Conservation (phyloP, 2,888 invertebrate species). For the Scrobipalpa atriplicella region DNA sequence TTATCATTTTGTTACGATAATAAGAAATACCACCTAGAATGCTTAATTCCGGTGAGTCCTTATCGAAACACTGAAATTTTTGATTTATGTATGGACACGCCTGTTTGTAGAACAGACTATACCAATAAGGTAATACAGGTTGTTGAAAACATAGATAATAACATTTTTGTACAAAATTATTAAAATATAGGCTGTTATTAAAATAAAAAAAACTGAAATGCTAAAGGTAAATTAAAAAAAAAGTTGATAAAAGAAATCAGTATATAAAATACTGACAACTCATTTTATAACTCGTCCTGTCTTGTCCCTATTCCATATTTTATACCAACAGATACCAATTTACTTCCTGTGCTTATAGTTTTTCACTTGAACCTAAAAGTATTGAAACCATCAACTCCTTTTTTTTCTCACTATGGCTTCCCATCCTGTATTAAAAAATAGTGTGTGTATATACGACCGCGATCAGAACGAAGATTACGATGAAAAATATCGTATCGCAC, state of each 20-base stretch:
- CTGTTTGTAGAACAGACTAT: conserved; percentile 31
- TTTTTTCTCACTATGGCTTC: background rate
- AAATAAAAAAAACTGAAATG: too few relatives aligned
- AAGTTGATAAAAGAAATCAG: too few relatives aligned
- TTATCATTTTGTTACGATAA: conserved; percentile 69
- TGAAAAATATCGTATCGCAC: conserved; percentile 52
- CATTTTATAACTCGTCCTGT: too few relatives aligned
- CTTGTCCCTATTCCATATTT: too few relatives aligned
- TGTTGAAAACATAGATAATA: background rate
- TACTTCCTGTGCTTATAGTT: too few relatives aligned
- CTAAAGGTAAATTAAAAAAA: too few relatives aligned
- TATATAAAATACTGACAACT: too few relatives aligned
- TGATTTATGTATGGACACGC: conserved; percentile 60
- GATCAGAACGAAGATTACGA: conserved; percentile 55
- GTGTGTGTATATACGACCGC: conserved; percentile 41
- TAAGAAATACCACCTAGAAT: conserved; percentile 54
- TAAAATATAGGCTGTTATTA: too few relatives aligned
- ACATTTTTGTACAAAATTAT: too few relatives aligned
- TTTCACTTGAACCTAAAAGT: too few relatives aligned
- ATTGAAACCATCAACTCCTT: background rate
- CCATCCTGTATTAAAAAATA: conserved; percentile 3
- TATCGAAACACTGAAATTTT: conserved; percentile 57
- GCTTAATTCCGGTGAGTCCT: conserved; percentile 56
- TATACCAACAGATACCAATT: too few relatives aligned
- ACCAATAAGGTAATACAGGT: conserved; percentile 17